Percentiles rank a stretch among this genome's conserved stretches.
Conservation (phyloP, 1,140 invertebrate species). For the Drosophila jambulina region DNA sequence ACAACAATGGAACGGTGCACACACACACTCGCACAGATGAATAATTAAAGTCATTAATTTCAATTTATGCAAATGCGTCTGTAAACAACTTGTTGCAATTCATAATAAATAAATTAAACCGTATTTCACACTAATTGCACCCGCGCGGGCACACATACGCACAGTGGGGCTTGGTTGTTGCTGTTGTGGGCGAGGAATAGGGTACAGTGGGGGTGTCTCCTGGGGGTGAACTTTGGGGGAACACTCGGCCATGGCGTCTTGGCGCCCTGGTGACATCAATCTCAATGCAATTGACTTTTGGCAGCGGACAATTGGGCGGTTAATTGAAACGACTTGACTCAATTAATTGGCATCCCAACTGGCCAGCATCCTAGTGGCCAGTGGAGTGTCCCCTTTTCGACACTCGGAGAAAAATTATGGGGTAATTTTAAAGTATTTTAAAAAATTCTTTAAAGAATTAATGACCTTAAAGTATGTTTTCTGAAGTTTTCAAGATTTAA, state of each 20-base stretch:
- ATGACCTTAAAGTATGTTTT: not conserved
- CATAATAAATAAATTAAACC: slow-evolving; percentile 84
- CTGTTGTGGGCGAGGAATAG: not conserved
- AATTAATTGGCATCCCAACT: slow-evolving; percentile 73
- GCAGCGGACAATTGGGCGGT: slow-evolving; percentile 80
- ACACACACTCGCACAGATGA: slow-evolving; percentile 58
- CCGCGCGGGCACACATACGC: slow-evolving; percentile 54
- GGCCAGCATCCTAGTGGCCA: slow-evolving; percentile 9
- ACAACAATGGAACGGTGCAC: slow-evolving; percentile 29
- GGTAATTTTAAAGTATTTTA: not conserved
- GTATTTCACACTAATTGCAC: slow-evolving; percentile 84
- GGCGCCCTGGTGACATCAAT: slow-evolving; percentile 74
- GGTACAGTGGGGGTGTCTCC: slow-evolving; percentile 1
- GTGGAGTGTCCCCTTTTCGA: not conserved
- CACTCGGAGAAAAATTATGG: not conserved
- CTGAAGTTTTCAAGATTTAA: too few species aligned
- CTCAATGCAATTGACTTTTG: slow-evolving; percentile 85
- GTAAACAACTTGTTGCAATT: slow-evolving; percentile 84
- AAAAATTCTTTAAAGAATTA: not conserved
- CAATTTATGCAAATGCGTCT: slow-evolving; percentile 84
- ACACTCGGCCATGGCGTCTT: slow-evolving; percentile 16
- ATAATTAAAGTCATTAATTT: slow-evolving; percentile 84
- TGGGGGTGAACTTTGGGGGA: not conserved
- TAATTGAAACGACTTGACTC: slow-evolving; percentile 84
- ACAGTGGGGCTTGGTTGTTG: slow-evolving; percentile 7